phyloP scores from a whole-genome alignment of 2,888 invertebrate species.

The Lamellibrachia columna region DNA sequence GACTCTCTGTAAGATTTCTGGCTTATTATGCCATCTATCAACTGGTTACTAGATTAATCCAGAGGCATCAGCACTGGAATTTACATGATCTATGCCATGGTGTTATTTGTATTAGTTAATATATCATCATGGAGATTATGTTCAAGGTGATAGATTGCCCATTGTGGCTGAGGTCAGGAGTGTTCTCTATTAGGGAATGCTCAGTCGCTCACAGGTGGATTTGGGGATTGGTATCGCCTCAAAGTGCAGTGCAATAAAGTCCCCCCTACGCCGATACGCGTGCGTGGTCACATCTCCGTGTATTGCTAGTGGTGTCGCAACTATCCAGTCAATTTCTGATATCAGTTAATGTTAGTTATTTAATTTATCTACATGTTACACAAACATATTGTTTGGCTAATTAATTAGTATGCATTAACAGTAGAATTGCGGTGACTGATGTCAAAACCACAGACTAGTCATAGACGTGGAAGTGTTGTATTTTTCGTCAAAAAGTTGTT shows the following conservation, averaged over 20 bases:
- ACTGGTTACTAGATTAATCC: background rate
- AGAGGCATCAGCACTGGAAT: background rate
- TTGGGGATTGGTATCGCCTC: background rate
- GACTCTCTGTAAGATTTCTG: background rate
- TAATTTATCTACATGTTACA: too few relatives aligned
- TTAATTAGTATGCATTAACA: background rate
- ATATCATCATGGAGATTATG: slow-evolving; percentile 1
- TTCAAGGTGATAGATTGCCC: background rate
- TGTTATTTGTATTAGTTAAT: background rate
- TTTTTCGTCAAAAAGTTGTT: too few relatives aligned
- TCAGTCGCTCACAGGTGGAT: background rate
- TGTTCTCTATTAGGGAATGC: background rate
- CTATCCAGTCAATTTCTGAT: background rate
- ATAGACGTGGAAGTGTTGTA: too few relatives aligned
- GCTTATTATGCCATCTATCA: background rate
- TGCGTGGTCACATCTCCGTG: background rate
- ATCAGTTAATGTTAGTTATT: background rate
- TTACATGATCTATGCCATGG: background rate
- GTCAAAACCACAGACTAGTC: too few relatives aligned
- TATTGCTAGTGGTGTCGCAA: background rate
- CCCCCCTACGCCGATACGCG: background rate
- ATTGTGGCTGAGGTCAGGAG: background rate
- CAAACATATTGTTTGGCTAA: background rate
- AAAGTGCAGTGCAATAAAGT: background rate
- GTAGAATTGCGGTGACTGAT: too few relatives aligned